Conservation (phyloP, 2,797 vertebrate genomes). For the Botia almorhae region DNA sequence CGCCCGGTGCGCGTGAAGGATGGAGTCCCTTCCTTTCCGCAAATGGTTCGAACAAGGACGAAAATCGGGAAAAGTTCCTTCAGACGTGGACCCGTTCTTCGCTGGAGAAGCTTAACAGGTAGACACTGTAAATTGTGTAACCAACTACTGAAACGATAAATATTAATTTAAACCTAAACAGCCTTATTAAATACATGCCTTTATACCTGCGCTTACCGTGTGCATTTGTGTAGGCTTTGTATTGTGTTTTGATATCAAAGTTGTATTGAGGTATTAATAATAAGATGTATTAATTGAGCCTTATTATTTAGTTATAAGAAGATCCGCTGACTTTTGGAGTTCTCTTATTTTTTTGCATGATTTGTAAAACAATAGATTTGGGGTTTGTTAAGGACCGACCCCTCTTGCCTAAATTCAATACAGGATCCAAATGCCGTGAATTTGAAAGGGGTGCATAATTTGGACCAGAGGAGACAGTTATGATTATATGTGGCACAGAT, state of each 20-base stretch:
- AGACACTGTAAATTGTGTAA: slow-evolving; percentile 25
- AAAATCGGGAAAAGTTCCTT: slow-evolving; percentile 54
- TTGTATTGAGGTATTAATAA: neutral
- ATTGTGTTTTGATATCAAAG: slow-evolving; percentile 6
- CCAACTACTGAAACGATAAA: neutral
- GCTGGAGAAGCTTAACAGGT: slow-evolving; percentile 69
- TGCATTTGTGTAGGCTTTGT: slow-evolving; percentile 44
- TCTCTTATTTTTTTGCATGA: too few species aligned
- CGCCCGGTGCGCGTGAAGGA: slow-evolving; percentile 65
- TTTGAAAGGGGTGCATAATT: neutral
- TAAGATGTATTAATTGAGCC: neutral
- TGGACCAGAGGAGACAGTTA: neutral
- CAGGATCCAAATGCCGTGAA: neutral
- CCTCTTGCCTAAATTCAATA: neutral
- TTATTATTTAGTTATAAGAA: neutral
- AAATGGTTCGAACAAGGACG: slow-evolving; percentile 46
- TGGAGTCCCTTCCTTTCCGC: slow-evolving; percentile 58
- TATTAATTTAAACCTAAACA: neutral
- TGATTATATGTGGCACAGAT: neutral
- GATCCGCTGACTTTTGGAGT: too few species aligned
- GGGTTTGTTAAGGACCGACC: too few species aligned
- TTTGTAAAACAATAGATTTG: too few species aligned
- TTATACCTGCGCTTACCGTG: neutral
- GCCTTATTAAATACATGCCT: neutral
- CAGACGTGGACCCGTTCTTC: slow-evolving; percentile 64